Conservation (phyloP, 2,797 vertebrate species). For the Orestias chungarensis region DNA sequence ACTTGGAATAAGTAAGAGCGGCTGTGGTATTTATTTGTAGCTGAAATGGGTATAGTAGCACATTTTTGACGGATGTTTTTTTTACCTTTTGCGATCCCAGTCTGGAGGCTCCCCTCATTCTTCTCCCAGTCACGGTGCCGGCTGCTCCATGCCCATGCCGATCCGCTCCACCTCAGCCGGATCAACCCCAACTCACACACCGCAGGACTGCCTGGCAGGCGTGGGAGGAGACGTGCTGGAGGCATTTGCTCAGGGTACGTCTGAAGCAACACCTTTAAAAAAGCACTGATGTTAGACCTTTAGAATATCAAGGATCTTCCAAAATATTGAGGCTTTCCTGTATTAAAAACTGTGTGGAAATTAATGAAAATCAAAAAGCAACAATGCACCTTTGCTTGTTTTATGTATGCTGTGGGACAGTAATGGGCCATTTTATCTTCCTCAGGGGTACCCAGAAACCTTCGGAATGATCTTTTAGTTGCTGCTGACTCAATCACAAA, state of each 20-base stretch:
- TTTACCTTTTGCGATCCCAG: conserved; percentile 80
- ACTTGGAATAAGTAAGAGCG: not conserved
- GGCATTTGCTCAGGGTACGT: conserved; percentile 90
- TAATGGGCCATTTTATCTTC: conserved; percentile 7
- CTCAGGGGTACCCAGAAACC: conserved; percentile 93
- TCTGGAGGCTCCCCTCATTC: conserved; percentile 89
- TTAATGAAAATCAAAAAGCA: not conserved
- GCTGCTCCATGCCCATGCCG: conserved; percentile 91
- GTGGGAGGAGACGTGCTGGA: conserved; percentile 90
- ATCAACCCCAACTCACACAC: conserved; percentile 91
- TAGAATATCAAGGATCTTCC: not conserved
- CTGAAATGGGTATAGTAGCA: not conserved
- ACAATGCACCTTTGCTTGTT: not conserved
- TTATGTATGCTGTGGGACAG: too few species aligned
- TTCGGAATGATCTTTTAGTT: conserved; percentile 94
- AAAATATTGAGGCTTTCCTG: not conserved
- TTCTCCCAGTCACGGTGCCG: conserved; percentile 89
- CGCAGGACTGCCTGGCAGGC: conserved; percentile 87
- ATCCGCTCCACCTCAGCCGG: conserved; percentile 91
- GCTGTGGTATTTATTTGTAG: not conserved
- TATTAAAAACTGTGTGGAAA: too few species aligned
- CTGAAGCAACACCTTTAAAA: not conserved
- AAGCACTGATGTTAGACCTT: not conserved
- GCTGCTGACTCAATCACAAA: conserved; percentile 98
- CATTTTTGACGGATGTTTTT: conserved; percentile 7